A percentile compares a stretch with the other conserved stretches of the same genome.
phyloP scores from a whole-genome alignment of 2,113 vertebrate genomes.

The Siniperca chuatsi region DNA sequence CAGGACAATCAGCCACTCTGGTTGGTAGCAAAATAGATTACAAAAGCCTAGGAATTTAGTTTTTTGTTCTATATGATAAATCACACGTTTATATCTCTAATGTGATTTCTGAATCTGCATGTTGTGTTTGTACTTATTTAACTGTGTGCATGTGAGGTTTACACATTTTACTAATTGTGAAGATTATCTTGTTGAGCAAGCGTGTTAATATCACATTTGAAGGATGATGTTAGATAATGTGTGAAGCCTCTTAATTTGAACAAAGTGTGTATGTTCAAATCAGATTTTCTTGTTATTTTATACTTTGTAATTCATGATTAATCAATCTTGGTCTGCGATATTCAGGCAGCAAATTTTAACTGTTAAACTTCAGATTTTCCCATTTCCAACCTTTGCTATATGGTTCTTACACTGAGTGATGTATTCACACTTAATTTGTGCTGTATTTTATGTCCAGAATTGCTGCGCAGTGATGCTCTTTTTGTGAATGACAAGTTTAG shows the following conservation, averaged over 20 bases:
- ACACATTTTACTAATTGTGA: background rate
- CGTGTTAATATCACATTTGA: background rate
- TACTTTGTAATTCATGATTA: background rate
- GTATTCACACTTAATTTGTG: too few species aligned
- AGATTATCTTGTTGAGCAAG: background rate
- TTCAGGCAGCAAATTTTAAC: too few species aligned
- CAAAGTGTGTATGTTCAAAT: background rate
- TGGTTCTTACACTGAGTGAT: too few species aligned
- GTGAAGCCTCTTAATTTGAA: too few species aligned
- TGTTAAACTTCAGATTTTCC: too few species aligned
- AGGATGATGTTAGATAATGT: background rate
- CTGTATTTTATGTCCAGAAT: too few species aligned
- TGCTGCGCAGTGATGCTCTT: too few species aligned
- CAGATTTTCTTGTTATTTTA: background rate
- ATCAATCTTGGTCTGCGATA: background rate
- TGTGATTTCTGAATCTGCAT: background rate
- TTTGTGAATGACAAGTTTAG: too few species aligned
- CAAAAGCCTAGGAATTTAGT: background rate
- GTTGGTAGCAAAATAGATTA: background rate
- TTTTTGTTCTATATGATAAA: background rate
- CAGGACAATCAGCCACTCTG: background rate
- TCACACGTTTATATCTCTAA: background rate
- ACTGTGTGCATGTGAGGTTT: background rate
- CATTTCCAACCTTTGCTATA: too few species aligned
- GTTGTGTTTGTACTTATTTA: background rate